Conservation (phyloP, 2,888 invertebrate species). For the Temnothorax ravouxi region DNA sequence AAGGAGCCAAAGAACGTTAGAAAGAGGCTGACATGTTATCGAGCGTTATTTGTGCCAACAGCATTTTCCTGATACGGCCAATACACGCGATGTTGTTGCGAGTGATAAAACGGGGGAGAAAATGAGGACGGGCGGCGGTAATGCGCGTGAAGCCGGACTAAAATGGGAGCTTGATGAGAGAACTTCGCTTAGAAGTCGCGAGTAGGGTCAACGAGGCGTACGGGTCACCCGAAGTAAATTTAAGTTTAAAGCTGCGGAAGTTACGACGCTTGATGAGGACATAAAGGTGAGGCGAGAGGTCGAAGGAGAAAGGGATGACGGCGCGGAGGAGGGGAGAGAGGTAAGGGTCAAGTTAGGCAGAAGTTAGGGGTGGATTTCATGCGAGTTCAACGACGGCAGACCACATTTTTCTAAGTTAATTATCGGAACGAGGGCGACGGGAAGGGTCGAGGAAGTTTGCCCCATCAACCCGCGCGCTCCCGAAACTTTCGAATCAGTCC, state of each 20-base stretch:
- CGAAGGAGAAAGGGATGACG: slow-evolving; percentile 41
- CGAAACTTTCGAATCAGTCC: slow-evolving; percentile 76
- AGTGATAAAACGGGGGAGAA: slow-evolving; percentile 20
- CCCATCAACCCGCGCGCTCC: slow-evolving; percentile 66
- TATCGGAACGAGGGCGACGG: slow-evolving; percentile 77
- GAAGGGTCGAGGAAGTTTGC: slow-evolving; percentile 68
- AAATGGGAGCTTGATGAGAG: slow-evolving; percentile 62
- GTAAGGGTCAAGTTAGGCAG: slow-evolving; percentile 64
- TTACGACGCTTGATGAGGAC: slow-evolving; percentile 70
- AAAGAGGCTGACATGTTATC: slow-evolving; percentile 43
- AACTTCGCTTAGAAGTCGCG: slow-evolving; percentile 61
- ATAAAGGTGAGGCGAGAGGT: slow-evolving; percentile 69
- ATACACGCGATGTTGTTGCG: slow-evolving; percentile 51
- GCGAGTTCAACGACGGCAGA: slow-evolving; percentile 72
- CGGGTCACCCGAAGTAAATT: slow-evolving; percentile 71
- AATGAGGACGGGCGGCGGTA: slow-evolving; percentile 10
- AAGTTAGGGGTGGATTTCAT: slow-evolving; percentile 65
- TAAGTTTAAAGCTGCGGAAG: slow-evolving; percentile 75
- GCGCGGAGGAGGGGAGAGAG: slow-evolving; percentile 26
- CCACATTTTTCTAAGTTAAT: slow-evolving; percentile 83
- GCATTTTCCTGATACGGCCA: slow-evolving; percentile 56
- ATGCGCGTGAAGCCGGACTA: slow-evolving; percentile 20
- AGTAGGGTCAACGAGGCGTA: slow-evolving; percentile 67
- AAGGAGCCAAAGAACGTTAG: slow-evolving; percentile 52
- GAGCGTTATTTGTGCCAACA: slow-evolving; percentile 66